Conservation (phyloP, 2,888 invertebrate species). For the Dasysyrphus tricinctus region DNA sequence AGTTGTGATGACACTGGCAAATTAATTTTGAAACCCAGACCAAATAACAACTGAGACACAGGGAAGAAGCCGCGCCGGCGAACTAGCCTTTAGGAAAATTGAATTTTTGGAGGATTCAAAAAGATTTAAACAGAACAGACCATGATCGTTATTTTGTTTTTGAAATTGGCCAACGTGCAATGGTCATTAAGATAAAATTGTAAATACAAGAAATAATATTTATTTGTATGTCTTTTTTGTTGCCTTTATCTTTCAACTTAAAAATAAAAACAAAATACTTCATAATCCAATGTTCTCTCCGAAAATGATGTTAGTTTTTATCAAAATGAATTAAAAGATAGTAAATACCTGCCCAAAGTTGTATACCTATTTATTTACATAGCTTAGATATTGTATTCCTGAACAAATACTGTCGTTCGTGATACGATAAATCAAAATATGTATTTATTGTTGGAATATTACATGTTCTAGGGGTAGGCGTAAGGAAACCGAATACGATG, state of each 20-base stretch:
- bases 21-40: constrained; percentile 95
- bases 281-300: constrained; percentile 24
- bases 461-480: no score
- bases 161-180: background rate
- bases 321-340: constrained; percentile 43
- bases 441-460: no score
- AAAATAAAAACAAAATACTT: constrained; percentile 5
- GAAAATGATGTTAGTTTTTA: constrained; percentile 60
- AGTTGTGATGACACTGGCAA: constrained; percentile 99
- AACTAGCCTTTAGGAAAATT: constrained; percentile 68
- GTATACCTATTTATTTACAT: no score
- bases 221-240: constrained; percentile 40
- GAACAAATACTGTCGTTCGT: no score
- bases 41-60: constrained; percentile 83
- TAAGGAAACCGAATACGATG: no score
- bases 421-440: no score
- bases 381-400: no score
- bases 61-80: constrained; percentile 64
- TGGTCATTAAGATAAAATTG: constrained; percentile 38
- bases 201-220: constrained; percentile 59
- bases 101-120: constrained; percentile 24
- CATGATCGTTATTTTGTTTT: constrained; percentile 6
- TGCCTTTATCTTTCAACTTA: background rate
- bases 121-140: constrained; percentile 38
- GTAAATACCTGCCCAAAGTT: background rate